A percentile compares a stretch with the other conserved stretches of the same genome.
phyloP scores from a whole-genome alignment of 2,888 invertebrate genomes.

The Pollenia griseotomentosa region DNA sequence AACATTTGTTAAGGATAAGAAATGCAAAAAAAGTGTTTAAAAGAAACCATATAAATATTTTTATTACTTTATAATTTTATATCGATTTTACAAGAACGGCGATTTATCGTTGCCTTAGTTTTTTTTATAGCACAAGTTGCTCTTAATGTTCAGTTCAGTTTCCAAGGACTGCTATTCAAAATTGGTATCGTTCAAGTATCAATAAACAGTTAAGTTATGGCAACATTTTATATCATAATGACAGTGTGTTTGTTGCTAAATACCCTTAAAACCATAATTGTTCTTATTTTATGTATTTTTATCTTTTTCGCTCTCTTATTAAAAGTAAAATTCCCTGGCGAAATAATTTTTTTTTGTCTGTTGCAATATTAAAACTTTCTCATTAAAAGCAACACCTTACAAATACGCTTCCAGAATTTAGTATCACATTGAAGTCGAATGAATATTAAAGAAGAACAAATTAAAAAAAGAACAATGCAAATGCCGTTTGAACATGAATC shows the following conservation, averaged over 20 bases:
- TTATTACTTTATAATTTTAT: constrained; percentile 68
- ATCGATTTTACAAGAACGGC: constrained; percentile 54
- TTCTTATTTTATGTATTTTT: constrained; percentile 53
- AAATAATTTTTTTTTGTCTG: constrained; percentile 30
- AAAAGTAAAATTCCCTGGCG: constrained; percentile 44
- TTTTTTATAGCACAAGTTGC: constrained; percentile 41
- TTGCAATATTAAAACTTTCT: constrained; percentile 68
- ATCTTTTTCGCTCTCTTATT: neutral
- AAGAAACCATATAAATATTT: constrained; percentile 63
- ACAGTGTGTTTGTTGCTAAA: constrained; percentile 37
- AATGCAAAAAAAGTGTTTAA: constrained; percentile 45
- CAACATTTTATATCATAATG: constrained; percentile 47
- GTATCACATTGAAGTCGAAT: constrained; percentile 50
- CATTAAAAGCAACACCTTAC: constrained; percentile 72
- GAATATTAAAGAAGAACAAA: constrained; percentile 1
- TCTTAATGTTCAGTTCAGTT: neutral
- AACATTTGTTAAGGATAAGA: constrained; percentile 40
- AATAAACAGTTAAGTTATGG: constrained; percentile 61
- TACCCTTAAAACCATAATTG: constrained; percentile 52
- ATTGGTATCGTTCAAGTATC: constrained; percentile 40
- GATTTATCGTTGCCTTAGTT: constrained; percentile 45
- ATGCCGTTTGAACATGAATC: constrained; percentile 67
- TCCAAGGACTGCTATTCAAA: constrained; percentile 16
- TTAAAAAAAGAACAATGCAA: constrained; percentile 62
- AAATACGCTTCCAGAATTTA: constrained; percentile 73